Percentiles rank a stretch among this genome's conserved stretches.
Conservation (phyloP, 2,888 invertebrate genomes). For the Selenia dentaria region DNA sequence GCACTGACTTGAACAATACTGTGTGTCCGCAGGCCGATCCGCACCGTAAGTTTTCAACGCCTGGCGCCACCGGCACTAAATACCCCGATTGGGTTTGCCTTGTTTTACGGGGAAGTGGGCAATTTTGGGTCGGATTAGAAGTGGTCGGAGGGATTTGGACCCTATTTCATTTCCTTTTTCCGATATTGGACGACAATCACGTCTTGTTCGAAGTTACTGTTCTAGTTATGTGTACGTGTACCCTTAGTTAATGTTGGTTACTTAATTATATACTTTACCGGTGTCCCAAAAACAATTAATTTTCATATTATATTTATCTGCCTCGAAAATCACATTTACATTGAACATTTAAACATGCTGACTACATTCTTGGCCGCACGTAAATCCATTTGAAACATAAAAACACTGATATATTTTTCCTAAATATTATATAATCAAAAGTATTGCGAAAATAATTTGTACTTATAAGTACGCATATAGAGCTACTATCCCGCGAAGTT, state of each 20-base stretch:
- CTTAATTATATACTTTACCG: no score
- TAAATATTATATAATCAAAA: no score
- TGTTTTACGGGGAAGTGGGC: slow-evolving; percentile 26
- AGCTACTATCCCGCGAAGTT: slow-evolving; percentile 42
- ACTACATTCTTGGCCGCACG: no score
- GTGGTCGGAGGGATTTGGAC: slow-evolving; percentile 20
- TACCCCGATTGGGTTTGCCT: slow-evolving; percentile 27
- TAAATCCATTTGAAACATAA: no score
- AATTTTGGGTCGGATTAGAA: slow-evolving; percentile 25
- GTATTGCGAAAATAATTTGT: slow-evolving; percentile 30
- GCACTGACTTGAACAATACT: background rate
- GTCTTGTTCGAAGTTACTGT: slow-evolving; percentile 8
- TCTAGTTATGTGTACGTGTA: background rate
- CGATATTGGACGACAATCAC: slow-evolving; percentile 22
- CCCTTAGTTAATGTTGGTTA: no score
- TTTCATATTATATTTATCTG: no score
- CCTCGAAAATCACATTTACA: no score
- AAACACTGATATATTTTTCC: no score
- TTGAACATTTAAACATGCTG: no score
- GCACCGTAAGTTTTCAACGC: slow-evolving; percentile 23
- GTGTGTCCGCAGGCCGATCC: slow-evolving; percentile 9
- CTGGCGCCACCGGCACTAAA: slow-evolving; percentile 20
- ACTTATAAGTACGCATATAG: slow-evolving; percentile 20
- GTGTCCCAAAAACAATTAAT: no score
- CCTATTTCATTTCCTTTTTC: slow-evolving; percentile 25